Conservation (phyloP, 1,140 invertebrate species). For the Ridgeia piscesae region DNA sequence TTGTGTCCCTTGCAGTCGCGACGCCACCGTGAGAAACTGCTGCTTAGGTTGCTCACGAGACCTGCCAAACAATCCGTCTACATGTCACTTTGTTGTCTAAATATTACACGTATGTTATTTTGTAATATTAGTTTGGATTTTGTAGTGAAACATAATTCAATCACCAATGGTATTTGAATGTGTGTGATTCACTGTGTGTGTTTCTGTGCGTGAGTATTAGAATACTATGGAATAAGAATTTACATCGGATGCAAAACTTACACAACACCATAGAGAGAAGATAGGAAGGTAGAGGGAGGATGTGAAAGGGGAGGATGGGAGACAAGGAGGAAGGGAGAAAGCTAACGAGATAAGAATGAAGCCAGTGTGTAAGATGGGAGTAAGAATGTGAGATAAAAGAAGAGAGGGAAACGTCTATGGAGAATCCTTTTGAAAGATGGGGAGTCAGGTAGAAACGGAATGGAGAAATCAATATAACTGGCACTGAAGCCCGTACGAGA, state of each 20-base stretch:
- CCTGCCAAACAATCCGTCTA: conserved; percentile 33
- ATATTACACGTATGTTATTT: too few relatives aligned
- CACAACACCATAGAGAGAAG: too few relatives aligned
- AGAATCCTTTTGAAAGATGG: background rate
- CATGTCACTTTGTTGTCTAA: background rate
- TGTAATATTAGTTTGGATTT: too few relatives aligned
- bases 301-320: too few relatives aligned
- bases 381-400: background rate
- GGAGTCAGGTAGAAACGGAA: background rate
- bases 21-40: conserved; percentile 48
- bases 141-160: too few relatives aligned
- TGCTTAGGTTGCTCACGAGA: conserved; percentile 48
- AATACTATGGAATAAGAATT: background rate
- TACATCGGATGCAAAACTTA: background rate
- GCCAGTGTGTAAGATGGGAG: too few relatives aligned
- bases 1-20: conserved; percentile 40
- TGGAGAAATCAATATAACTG: background rate
- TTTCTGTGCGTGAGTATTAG: background rate
- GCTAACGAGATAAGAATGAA: too few relatives aligned
- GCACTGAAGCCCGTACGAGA: background rate
- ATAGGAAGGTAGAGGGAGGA: too few relatives aligned
- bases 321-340: too few relatives aligned
- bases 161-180: too few relatives aligned
- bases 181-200: too few relatives aligned
- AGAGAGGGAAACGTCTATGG: background rate